phyloP scores from a whole-genome alignment of 2,888 invertebrate species.

The Athalia rosae region DNA sequence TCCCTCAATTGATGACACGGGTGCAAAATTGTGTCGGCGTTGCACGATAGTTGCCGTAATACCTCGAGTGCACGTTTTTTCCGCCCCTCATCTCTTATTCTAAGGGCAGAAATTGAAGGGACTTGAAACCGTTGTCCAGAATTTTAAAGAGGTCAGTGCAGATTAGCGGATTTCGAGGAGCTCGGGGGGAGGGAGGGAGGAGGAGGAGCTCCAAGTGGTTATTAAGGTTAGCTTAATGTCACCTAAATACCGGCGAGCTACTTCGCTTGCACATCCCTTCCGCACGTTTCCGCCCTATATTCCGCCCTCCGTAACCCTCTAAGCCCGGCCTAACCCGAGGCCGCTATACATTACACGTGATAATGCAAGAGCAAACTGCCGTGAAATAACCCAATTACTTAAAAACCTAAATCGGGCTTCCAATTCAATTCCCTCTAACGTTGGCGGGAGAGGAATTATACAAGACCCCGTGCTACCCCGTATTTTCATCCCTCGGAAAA shows the following conservation, averaged over 20 bases:
- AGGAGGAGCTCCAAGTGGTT: constrained; percentile 31
- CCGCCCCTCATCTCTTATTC: no score
- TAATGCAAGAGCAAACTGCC: constrained; percentile 40
- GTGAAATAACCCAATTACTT: constrained; percentile 46
- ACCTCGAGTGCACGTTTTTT: no score
- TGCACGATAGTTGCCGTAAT: no score
- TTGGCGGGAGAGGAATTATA: not conserved
- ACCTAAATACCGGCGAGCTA: constrained; percentile 45
- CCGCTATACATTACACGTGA: constrained; percentile 42
- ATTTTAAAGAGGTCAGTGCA: constrained; percentile 34
- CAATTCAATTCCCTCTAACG: constrained; percentile 36
- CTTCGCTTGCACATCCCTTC: constrained; percentile 25
- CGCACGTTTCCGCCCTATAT: not conserved
- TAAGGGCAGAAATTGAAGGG: not conserved
- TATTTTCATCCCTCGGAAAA: not conserved
- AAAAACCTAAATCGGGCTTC: constrained; percentile 44
- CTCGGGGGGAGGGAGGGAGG: constrained; percentile 33
- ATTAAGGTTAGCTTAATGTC: constrained; percentile 49
- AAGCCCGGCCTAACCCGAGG: constrained; percentile 39
- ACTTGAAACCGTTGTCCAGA: not conserved
- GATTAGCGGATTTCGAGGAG: constrained; percentile 33
- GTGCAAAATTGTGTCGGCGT: no score
- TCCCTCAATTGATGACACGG: no score
- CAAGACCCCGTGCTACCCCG: not conserved
- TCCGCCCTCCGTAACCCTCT: constrained; percentile 18